Percentiles rank a stretch among this genome's conserved stretches.
Evolutionary conservation across 2,888 invertebrate genomes (phyloP).

Genomic region (Eilema sororculum): DNA sequence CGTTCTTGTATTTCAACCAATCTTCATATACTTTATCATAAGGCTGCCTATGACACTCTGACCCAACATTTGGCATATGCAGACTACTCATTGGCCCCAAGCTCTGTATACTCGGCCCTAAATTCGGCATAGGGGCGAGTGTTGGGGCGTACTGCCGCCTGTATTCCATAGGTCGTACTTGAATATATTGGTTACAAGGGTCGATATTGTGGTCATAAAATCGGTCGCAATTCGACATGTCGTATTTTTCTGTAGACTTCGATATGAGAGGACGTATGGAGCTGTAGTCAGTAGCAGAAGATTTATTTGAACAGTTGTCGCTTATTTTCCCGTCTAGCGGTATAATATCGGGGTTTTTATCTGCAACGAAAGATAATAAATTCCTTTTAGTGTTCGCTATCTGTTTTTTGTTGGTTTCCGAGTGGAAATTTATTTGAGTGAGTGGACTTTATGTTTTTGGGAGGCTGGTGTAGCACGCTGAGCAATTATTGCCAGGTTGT

Average conservation of each 20-base stretch:
- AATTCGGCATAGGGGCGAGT: constrained; percentile 65
- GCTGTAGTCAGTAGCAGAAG: constrained; percentile 80
- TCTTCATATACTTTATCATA: constrained; percentile 85
- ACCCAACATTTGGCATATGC: constrained; percentile 58
- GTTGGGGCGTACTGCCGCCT: constrained; percentile 66
- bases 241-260: constrained; percentile 76
- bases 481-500: constrained; percentile 22
- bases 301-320: constrained; percentile 81
- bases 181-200: constrained; percentile 77
- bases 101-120: constrained; percentile 68
- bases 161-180: constrained; percentile 76
- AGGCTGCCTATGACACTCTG: constrained; percentile 73
- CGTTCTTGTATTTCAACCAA: constrained; percentile 86
- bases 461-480: constrained; percentile 17
- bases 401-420: constrained; percentile 32
- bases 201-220: constrained; percentile 78
- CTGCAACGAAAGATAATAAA: constrained; percentile 60
- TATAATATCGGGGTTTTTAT: constrained; percentile 85
- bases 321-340: constrained; percentile 82
- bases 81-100: constrained; percentile 61
- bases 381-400: constrained; percentile 34
- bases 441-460: constrained; percentile 32
- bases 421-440: constrained; percentile 34
- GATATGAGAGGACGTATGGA: constrained; percentile 78
- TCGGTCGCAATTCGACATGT: constrained; percentile 71